Evolutionary conservation across 2,113 vertebrate species (phyloP).

Genomic region (Erythrolamprus reginae): DNA sequence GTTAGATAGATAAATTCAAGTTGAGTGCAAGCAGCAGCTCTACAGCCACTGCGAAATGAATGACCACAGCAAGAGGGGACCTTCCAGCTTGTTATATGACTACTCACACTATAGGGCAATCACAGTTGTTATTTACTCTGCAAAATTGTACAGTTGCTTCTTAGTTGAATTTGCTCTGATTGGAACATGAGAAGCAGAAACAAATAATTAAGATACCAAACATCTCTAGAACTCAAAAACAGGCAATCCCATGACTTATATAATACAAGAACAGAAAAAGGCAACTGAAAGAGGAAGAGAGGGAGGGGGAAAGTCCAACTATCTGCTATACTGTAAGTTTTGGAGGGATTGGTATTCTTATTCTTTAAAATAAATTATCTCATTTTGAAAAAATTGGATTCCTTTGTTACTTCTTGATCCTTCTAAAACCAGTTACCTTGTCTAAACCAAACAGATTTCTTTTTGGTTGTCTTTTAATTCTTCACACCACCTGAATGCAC

Average conservation of each 20-base stretch:
- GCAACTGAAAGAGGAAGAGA: neutral
- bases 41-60: neutral
- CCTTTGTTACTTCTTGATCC: neutral
- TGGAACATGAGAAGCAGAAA: neutral
- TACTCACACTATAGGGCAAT: neutral
- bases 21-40: neutral
- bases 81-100: neutral
- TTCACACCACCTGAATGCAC: neutral
- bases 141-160: neutral
- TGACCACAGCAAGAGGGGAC: neutral
- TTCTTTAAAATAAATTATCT: neutral
- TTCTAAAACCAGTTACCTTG: neutral
- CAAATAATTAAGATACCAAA: slow-evolving; percentile 17
- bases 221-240: neutral
- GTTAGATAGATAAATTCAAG: neutral
- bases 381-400: neutral
- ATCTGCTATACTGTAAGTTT: neutral
- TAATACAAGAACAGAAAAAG: neutral
- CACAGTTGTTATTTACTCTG: neutral
- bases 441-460: neutral
- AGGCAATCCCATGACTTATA: neutral
- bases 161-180: slow-evolving; percentile 2
- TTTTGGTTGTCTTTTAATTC: neutral
- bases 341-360: neutral
- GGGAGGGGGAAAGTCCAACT: neutral